A percentile compares a stretch with the other conserved stretches of the same genome.
phyloP scores from a whole-genome alignment of 2,113 vertebrate genomes.

The Ginglymostoma cirratum region DNA sequence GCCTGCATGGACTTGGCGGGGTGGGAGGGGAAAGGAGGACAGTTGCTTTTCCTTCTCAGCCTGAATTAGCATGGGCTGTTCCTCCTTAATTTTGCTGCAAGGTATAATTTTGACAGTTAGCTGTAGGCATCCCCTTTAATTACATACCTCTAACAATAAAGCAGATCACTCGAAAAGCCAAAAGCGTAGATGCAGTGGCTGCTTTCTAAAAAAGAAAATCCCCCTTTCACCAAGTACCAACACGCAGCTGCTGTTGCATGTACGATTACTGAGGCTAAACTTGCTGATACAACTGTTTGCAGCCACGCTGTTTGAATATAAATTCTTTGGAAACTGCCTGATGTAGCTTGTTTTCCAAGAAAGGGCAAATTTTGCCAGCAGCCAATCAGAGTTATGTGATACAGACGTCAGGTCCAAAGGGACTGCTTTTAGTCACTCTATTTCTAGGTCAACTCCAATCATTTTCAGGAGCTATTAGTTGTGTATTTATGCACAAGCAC shows the following conservation, averaged over 20 bases:
- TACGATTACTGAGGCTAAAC: conserved; percentile 52
- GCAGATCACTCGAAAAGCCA: background rate
- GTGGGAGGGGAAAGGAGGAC: background rate
- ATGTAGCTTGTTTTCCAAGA: conserved; percentile 49
- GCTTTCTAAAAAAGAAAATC: conserved; percentile 45
- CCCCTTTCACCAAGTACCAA: conserved; percentile 45
- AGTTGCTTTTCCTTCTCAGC: background rate
- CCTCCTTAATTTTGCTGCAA: conserved; percentile 10
- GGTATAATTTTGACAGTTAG: conserved; percentile 23
- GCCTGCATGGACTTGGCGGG: background rate
- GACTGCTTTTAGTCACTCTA: background rate
- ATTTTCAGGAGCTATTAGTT: conserved; percentile 46
- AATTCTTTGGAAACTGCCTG: conserved; percentile 46
- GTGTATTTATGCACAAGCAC: conserved; percentile 68
- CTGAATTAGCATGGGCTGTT: background rate
- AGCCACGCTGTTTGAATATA: conserved; percentile 45
- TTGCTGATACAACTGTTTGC: conserved; percentile 55
- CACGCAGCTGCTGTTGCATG: conserved; percentile 53
- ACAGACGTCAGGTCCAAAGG: background rate
- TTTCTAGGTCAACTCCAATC: conserved; percentile 43
- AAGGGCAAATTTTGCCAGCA: conserved; percentile 43
- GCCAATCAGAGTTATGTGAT: conserved; percentile 9
- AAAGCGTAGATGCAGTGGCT: conserved; percentile 28
- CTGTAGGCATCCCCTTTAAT: conserved; percentile 19
- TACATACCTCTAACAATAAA: conserved; percentile 12